Conservation (phyloP, 2,113 vertebrate genomes). For the Eublepharis macularius region DNA sequence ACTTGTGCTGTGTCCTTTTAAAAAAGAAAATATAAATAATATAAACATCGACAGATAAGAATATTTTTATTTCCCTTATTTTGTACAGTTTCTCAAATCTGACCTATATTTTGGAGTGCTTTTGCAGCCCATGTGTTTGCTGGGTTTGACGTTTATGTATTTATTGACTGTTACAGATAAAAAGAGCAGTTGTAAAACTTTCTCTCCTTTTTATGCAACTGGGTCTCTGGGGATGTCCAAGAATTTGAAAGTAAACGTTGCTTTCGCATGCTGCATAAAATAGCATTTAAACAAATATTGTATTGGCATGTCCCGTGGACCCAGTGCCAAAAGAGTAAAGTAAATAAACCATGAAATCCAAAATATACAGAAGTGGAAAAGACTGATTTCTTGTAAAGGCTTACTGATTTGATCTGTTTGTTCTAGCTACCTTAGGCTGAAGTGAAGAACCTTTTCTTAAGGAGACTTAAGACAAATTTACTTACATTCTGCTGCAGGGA, state of each 20-base stretch:
- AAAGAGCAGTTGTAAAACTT: conserved; percentile 72
- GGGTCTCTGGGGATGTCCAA: conserved; percentile 67
- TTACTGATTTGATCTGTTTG: conserved; percentile 64
- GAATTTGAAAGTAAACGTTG: conserved; percentile 78
- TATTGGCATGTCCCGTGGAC: conserved; percentile 74
- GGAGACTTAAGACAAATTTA: conserved; percentile 19
- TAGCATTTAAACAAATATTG: conserved; percentile 81
- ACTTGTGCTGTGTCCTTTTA: neutral
- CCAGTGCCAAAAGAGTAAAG: conserved; percentile 79
- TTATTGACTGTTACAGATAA: conserved; percentile 65
- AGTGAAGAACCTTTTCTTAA: neutral
- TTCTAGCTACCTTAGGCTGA: conserved; percentile 60
- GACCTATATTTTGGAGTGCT: fast-evolving
- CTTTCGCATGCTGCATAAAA: conserved; percentile 71
- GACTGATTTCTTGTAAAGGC: conserved; percentile 60
- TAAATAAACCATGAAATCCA: conserved; percentile 82
- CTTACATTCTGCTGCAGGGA: conserved; percentile 32
- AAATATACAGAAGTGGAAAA: conserved; percentile 76
- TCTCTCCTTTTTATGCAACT: conserved; percentile 53
- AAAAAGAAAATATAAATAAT: neutral
- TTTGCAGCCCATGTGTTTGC: conserved; percentile 12
- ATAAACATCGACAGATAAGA: too few relatives aligned
- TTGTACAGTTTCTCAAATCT: neutral
- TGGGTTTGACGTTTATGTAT: conserved; percentile 40
- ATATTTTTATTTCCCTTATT: neutral